Base-by-base conservation (phyloP, 2,888 invertebrate genomes). In the Athalia rosae region DNA sequence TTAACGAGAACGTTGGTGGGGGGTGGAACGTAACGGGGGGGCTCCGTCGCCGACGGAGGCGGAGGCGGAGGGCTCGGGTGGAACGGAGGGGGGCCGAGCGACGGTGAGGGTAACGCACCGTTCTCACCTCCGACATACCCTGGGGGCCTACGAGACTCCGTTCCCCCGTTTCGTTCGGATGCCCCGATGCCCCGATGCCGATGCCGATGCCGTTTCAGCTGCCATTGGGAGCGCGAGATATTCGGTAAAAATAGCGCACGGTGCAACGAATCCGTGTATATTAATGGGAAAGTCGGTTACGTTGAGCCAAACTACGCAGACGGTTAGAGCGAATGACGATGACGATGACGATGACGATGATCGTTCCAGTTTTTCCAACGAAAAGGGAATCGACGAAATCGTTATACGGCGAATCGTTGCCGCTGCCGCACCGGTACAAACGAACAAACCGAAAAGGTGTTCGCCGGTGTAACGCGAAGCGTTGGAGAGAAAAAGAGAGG, bases 81-180 rank as follows among this genome's bases (percentile, higher is more conserved):
- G 67, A 58, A 50, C 9, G 77, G 69, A 56, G 77, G 79, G 78
- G 80, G 81, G 79, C 80, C 77, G 79, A 71, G 69, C 67, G 48
- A 67, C 71, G 80, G 80, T 81, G 82, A 83, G 85, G 86, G 84
- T 86, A 86, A 86, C 85, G 85, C 81, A 86, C 84, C 83, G 83
- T 85, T 86, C 85, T 85, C 86, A 86, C 85, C 85, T 86, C 84
- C 84, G 84, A 86, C 83, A 83, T 81, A 81, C 85, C 86, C 84
- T 82, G 82, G 78, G 83, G 84, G 83, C 82, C 83, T 83, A 84
- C 81, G 78, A 80, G 78, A 80, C 81, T 81, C 41, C 67, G 8
- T 58, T 28, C 56, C 8, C n/a, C 8, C 6, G 69, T 43, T 41
- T 13, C 15, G 8, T 41, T 11, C 15, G 8, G 7, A 50, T 58